Conservation (phyloP, 2,888 invertebrate genomes). For the Eledone cirrhosa region DNA sequence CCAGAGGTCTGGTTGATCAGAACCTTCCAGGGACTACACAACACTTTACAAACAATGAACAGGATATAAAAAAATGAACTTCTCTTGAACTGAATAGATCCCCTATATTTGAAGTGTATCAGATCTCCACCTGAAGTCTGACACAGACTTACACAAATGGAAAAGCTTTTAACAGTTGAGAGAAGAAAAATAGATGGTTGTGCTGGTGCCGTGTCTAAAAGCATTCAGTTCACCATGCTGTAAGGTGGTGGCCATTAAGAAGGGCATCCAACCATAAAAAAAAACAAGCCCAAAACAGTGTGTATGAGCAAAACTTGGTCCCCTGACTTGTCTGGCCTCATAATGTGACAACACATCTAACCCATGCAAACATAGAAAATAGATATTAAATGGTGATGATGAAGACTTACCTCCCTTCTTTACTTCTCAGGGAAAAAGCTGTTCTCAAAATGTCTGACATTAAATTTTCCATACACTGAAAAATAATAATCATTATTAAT, state of each 20-base stretch:
- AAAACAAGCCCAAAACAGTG: no score
- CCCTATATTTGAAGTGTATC: no score
- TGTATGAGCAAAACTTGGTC: no score
- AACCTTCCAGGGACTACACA: no score
- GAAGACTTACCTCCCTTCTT: conserved; percentile 43
- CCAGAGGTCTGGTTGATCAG: no score
- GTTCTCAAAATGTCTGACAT: conserved; percentile 48
- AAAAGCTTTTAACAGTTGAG: neutral
- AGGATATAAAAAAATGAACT: no score
- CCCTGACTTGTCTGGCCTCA: no score
- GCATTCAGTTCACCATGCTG: neutral
- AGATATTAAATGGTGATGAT: neutral
- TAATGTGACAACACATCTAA: no score
- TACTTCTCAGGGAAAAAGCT: conserved; percentile 46
- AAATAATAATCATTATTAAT: neutral
- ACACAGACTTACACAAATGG: neutral
- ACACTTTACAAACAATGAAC: no score
- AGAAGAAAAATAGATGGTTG: neutral
- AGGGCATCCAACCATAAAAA: no score
- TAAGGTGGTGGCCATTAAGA: neutral
- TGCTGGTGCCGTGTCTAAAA: neutral
- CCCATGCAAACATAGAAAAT: no score
- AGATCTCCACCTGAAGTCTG: neutral
- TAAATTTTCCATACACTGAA: conserved; percentile 52
- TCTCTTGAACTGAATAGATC: no score